phyloP scores from a whole-genome alignment of 2,113 vertebrate genomes.

The Phalacrocorax brasilianus region DNA sequence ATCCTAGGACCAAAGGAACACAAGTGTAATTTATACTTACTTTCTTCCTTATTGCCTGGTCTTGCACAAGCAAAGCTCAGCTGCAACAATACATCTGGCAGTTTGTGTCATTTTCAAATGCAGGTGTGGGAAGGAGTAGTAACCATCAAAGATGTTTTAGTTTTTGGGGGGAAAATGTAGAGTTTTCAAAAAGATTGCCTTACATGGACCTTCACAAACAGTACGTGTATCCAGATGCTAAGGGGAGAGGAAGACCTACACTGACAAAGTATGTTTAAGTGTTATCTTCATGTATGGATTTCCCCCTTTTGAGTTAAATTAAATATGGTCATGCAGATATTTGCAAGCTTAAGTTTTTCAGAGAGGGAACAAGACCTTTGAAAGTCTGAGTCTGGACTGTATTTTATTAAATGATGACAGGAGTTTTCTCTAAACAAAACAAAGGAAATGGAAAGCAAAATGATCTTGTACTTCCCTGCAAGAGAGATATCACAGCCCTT shows the following conservation, averaged over 20 bases:
- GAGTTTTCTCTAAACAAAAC: neutral
- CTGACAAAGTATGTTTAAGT: neutral
- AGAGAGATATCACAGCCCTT: neutral
- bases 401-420: neutral
- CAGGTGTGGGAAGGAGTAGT: neutral
- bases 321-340: neutral
- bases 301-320: neutral
- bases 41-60: neutral
- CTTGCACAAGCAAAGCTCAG: neutral
- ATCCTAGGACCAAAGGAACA: neutral
- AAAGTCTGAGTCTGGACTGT: neutral
- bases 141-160: neutral
- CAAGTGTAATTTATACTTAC: neutral
- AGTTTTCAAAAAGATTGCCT: neutral
- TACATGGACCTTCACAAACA: neutral
- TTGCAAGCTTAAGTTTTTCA: neutral
- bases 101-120: neutral
- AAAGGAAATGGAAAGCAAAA: neutral
- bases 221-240: neutral
- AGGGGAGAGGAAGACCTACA: neutral
- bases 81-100: neutral
- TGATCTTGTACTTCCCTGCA: neutral
- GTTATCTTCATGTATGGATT: neutral
- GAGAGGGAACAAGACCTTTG: neutral
- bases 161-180: neutral